phyloP scores from a whole-genome alignment of 1,140 invertebrate species.

The Drosophila grimshawi region DNA sequence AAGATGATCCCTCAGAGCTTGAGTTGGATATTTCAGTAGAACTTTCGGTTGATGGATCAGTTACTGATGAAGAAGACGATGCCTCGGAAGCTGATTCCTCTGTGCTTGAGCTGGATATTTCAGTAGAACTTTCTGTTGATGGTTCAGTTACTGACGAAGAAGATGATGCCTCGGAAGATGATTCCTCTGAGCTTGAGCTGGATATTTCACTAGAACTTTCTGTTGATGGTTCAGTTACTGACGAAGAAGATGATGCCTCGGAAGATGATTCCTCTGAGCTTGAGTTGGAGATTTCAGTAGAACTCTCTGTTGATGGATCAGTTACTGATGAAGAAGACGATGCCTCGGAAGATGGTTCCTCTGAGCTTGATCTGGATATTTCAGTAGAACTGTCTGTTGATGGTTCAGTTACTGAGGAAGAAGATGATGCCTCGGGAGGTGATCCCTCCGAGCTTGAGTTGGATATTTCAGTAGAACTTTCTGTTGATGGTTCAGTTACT shows the following conservation, averaged over 20 bases:
- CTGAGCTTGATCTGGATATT: background rate
- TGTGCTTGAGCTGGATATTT: background rate
- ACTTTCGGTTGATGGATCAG: background rate
- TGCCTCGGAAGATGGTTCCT: background rate
- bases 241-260: background rate
- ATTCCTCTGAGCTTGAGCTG: too few relatives aligned
- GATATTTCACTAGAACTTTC: background rate
- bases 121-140: slow-evolving; percentile 1
- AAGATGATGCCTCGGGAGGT: background rate
- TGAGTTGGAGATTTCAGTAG: background rate
- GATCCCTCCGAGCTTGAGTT: background rate
- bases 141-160: too few relatives aligned
- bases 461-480: background rate
- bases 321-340: background rate
- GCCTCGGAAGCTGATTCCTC: background rate
- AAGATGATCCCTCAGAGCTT: background rate
- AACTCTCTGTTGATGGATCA: slow-evolving; percentile 4
- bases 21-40: slow-evolving; percentile 4
- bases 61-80: background rate
- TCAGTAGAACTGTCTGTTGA: slow-evolving; percentile 1
- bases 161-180: too few relatives aligned
- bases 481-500: background rate
- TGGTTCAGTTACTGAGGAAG: too few relatives aligned
- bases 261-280: background rate
- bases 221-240: background rate